Conservation (phyloP, 1,140 invertebrate genomes). For the Conus betulinus region DNA sequence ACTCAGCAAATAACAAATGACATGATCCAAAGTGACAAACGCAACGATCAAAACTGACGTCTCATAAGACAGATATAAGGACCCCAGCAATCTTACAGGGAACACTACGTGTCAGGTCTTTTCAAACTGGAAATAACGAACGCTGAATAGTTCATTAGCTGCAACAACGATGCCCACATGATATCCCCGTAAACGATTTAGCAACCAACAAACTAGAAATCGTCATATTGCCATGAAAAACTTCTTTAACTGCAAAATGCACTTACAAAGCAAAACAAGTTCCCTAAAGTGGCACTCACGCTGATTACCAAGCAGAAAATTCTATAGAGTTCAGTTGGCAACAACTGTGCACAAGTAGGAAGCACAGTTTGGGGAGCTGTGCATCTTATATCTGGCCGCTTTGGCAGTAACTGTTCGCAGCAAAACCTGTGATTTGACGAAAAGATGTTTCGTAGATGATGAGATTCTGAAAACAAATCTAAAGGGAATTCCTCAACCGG, state of each 20-base stretch:
- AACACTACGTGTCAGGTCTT: slow-evolving; percentile 49
- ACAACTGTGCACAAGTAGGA: too few species aligned
- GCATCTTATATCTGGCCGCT: too few species aligned
- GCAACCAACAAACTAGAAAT: slow-evolving; percentile 57
- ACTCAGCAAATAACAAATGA: slow-evolving; percentile 46
- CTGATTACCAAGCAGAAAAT: too few species aligned
- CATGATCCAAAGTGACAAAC: slow-evolving; percentile 59
- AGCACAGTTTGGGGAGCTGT: too few species aligned
- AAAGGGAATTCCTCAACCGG: too few species aligned
- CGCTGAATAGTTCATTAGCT: slow-evolving; percentile 53
- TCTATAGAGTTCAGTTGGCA: too few species aligned
- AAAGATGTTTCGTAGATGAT: too few species aligned
- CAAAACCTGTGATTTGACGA: too few species aligned
- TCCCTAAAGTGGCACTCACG: too few species aligned
- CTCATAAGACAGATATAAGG: slow-evolving; percentile 58
- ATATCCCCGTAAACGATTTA: slow-evolving; percentile 64
- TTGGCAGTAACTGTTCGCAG: too few species aligned
- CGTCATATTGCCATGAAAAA: slow-evolving; percentile 27
- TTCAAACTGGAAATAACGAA: slow-evolving; percentile 54
- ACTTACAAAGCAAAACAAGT: not conserved
- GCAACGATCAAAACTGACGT: slow-evolving; percentile 57
- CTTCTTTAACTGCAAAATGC: too few species aligned
- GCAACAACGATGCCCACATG: slow-evolving; percentile 62
- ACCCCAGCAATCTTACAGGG: slow-evolving; percentile 58
- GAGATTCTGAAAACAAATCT: too few species aligned